Evolutionary conservation across 2,888 invertebrate genomes (phyloP), one percentile per base, ranked within the genome.

Genomic region (Tetragonisca angustula): DNA sequence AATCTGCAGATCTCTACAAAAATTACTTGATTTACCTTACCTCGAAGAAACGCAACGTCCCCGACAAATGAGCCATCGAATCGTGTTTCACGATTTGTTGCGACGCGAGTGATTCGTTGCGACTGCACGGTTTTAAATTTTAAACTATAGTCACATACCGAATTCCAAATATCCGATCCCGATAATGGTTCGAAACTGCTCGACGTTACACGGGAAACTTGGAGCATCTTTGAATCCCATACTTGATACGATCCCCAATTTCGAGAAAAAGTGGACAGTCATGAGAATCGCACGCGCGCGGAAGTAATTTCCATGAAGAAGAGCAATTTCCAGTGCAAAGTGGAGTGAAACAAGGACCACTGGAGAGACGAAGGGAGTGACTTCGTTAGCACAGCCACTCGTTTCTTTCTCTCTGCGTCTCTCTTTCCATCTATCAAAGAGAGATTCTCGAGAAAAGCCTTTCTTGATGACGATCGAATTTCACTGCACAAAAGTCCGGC

Each of bases 401-500:
- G 70, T 72, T 81, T 83, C 80, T 67, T 67, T 69, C 72, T 78
- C 73, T 76, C 68, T 62, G 43, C 43, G 56, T 82, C 79, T 81
- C 54, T 24, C 73, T 65, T 36, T 76, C 83, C 80, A 72, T 82
- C 83, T 67, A 32, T 24, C 69, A 70, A 75, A 90, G 88, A 87
- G 83, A 32, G 32, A 32, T 86, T 77, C 88, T 91, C 84, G 74
- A 89, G 89, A 81, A 90, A 86, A 87, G 84, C 83, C 88, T 90
- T 86, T 79, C 81, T 81, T 86, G 72, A 81, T 79, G 85, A 86
- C 88, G 88, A 91, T 91, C 90, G 89, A 91, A 88, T 90, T 87
- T 89, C 88, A 81, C 69, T 54, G 54, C 52, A 75, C 64, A 61
- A 74, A 80, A 72, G 77, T 78, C 75, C 78, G 68, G n/a, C 74